Evolutionary conservation across 2,113 vertebrate genomes (phyloP), one percentile per base, ranked within the genome.

Genomic region (Prinia subflava): DNA sequence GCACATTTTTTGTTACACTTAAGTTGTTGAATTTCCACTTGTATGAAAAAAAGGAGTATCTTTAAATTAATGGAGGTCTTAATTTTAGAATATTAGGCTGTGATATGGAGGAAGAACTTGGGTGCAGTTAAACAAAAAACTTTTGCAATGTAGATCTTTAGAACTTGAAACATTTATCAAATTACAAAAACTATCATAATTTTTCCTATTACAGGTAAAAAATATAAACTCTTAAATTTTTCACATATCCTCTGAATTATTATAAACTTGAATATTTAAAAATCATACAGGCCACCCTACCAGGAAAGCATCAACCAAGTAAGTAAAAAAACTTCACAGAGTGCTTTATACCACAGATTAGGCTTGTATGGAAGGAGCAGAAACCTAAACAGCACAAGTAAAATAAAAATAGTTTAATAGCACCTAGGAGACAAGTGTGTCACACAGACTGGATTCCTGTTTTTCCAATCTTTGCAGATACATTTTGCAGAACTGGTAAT

Each of bases 41-140:
- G 12, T 80, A 81, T 68, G 69, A 83, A 90, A 90, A 96, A 96
- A 96, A 93, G 13, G 4, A 76, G 10, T n/a, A 87, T 92, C 59
- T 94, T 87, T 90, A 96, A 9, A 19, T 74, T 62, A 87, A 42
- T 18, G 3, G 44, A 39, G 33, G 41, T 77, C n/a, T 55, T 93
- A 77, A 96, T 91, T 96, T 90, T 52, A 95, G 57, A 65, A 81
- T 75, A 85, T 81, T 57, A 67, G 44, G 49, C 13, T 82, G 19
- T 37, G 28, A 79, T n/a, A 78, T 13, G 13, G 35, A 87, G 3
- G 37, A 73, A 84, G 5, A 37, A 69, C 9, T 28, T 68, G 15
- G 8, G 24, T n/a, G 10, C 16, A 47, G 41, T 85, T 56, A 71
- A 91, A 77, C 19, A 44, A 69, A 89, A 75, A 22, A n/a, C 0